Evolutionary conservation across 2,113 vertebrate genomes (phyloP).

Genomic region (Kobus ellipsiprymnus): DNA sequence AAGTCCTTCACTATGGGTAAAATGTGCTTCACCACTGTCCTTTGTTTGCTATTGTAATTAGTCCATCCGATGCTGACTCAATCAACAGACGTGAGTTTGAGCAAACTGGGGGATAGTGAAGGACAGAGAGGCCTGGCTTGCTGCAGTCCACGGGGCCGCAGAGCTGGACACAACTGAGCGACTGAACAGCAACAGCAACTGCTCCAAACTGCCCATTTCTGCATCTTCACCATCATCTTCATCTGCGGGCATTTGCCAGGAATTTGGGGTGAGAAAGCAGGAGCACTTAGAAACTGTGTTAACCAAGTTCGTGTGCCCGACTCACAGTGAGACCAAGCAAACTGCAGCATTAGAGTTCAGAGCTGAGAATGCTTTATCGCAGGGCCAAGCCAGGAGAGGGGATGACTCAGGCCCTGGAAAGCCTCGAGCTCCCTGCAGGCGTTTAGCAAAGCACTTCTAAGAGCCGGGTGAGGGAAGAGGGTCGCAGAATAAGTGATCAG

Average conservation of each 20-base stretch:
- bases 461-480: neutral
- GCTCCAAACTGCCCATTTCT: neutral
- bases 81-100: neutral
- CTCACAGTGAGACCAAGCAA: neutral
- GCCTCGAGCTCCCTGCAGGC: neutral
- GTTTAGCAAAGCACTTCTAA: neutral
- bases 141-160: neutral
- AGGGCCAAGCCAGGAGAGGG: neutral
- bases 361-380: neutral
- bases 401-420: neutral
- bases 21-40: neutral
- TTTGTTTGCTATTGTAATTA: neutral
- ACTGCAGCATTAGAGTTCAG: neutral
- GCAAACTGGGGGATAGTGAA: neutral
- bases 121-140: neutral
- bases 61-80: neutral
- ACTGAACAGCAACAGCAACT: neutral
- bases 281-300: neutral
- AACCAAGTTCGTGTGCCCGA: neutral
- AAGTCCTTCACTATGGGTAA: neutral
- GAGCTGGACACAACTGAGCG: accelerated
- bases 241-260: accelerated
- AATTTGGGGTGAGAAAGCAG: neutral
- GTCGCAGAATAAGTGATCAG: neutral
- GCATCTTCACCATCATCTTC: neutral